phyloP scores from a whole-genome alignment of 2,888 invertebrate genomes.

The Apantesis nais region DNA sequence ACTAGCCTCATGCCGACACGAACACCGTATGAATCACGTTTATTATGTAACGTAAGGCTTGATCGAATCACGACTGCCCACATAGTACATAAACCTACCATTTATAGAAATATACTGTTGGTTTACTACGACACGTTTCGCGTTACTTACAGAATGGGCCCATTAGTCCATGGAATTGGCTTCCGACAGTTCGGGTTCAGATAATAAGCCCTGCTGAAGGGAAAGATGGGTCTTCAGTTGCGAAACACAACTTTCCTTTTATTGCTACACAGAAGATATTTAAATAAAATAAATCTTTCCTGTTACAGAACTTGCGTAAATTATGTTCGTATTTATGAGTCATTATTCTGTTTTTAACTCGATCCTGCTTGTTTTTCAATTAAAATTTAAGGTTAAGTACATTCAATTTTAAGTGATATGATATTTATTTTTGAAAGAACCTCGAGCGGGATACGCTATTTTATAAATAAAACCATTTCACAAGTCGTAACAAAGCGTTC shows the following conservation, averaged over 20 bases:
- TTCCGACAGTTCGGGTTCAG: not conserved
- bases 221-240: not conserved
- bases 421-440: no score
- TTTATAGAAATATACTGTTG: slow-evolving; percentile 6
- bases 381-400: not conserved
- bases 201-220: not conserved
- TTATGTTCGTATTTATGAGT: not conserved
- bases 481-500: no score
- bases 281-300: not conserved
- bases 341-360: not conserved
- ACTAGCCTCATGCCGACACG: slow-evolving; percentile 37
- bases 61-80: slow-evolving; percentile 42
- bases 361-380: not conserved
- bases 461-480: no score
- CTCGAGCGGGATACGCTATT: no score
- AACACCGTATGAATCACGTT: slow-evolving; percentile 45
- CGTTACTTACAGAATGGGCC: slow-evolving; percentile 5
- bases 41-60: slow-evolving; percentile 49
- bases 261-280: not conserved
- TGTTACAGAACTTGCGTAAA: not conserved
- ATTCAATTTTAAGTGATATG: no score
- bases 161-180: slow-evolving; percentile 6
- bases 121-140: slow-evolving; percentile 4
- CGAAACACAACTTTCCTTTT: not conserved
- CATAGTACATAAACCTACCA: slow-evolving; percentile 8